Conservation (phyloP, 2,797 vertebrate genomes). For the Poecilia picta region DNA sequence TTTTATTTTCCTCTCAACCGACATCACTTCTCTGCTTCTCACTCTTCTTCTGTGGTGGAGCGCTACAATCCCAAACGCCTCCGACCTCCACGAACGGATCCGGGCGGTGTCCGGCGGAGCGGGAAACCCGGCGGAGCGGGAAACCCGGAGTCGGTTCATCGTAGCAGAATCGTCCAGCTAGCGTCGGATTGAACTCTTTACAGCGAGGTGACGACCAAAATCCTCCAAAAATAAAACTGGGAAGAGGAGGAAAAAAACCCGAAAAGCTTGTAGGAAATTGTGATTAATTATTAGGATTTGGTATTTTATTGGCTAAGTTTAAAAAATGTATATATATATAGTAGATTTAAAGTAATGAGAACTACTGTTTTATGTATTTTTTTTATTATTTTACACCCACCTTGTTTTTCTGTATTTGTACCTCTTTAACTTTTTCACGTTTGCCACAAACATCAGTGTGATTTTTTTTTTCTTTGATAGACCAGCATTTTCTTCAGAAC, state of each 20-base stretch:
- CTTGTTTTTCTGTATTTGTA: background rate
- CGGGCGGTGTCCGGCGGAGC: too few species aligned
- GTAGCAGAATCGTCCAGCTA: conserved; percentile 29
- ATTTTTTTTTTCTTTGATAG: background rate
- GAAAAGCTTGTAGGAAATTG: background rate
- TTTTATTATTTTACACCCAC: background rate
- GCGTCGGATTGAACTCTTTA: conserved; percentile 30
- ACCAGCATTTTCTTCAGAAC: background rate
- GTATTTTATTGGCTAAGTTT: conserved; percentile 4
- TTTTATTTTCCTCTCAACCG: conserved; percentile 45
- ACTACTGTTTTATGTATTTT: background rate
- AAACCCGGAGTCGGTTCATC: conserved; percentile 28
- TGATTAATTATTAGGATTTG: conserved; percentile 1
- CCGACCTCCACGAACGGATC: background rate
- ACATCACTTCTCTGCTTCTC: conserved; percentile 23
- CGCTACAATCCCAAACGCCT: conserved; percentile 3
- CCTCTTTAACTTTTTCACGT: background rate
- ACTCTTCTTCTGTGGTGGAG: conserved; percentile 54
- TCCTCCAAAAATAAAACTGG: background rate
- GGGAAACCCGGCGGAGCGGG: background rate
- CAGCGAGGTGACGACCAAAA: background rate
- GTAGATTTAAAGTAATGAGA: background rate
- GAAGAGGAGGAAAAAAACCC: background rate
- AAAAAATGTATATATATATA: background rate
- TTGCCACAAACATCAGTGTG: background rate